Evolutionary conservation across 1,140 invertebrate species (phyloP).

Genomic region (Drosophila pectinifera): DNA sequence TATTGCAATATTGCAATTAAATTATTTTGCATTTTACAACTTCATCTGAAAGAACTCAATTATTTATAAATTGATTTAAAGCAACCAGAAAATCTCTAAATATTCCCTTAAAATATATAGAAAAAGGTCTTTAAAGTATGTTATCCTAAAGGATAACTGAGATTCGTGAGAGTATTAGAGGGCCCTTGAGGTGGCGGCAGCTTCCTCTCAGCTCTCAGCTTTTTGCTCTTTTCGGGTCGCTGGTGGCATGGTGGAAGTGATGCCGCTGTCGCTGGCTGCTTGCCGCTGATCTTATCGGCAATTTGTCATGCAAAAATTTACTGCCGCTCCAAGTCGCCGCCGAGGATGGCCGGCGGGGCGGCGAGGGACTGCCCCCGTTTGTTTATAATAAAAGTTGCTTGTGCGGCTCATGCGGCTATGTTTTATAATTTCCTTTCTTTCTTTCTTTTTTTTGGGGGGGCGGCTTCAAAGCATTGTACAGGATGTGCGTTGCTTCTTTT

Average conservation of each 20-base stretch:
- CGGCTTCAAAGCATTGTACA: constrained; percentile 72
- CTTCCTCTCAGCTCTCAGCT: constrained; percentile 1
- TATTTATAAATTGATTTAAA: no score
- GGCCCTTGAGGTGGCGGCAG: background rate
- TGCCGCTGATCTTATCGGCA: constrained; percentile 78
- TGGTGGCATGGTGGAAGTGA: constrained; percentile 47
- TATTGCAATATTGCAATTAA: no score
- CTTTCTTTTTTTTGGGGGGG: constrained; percentile 35
- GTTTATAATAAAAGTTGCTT: constrained; percentile 73
- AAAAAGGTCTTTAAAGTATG: background rate
- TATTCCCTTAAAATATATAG: no score
- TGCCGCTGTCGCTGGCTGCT: constrained; percentile 53
- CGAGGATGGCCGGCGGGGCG: background rate
- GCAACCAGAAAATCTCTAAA: no score
- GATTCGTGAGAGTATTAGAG: constrained; percentile 2
- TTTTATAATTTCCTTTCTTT: constrained; percentile 48
- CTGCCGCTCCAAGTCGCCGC: constrained; percentile 52
- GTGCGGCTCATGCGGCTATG: constrained; percentile 51
- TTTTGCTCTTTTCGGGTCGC: constrained; percentile 39
- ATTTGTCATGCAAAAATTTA: constrained; percentile 84
- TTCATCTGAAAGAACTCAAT: no score
- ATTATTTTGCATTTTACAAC: no score
- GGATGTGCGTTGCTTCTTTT: constrained; percentile 68
- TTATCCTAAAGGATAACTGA: background rate
- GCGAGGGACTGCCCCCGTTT: constrained; percentile 43